A percentile compares a stretch with the other conserved stretches of the same genome.
Conservation (phyloP, 2,888 invertebrate genomes). For the Drosophila rellima region DNA sequence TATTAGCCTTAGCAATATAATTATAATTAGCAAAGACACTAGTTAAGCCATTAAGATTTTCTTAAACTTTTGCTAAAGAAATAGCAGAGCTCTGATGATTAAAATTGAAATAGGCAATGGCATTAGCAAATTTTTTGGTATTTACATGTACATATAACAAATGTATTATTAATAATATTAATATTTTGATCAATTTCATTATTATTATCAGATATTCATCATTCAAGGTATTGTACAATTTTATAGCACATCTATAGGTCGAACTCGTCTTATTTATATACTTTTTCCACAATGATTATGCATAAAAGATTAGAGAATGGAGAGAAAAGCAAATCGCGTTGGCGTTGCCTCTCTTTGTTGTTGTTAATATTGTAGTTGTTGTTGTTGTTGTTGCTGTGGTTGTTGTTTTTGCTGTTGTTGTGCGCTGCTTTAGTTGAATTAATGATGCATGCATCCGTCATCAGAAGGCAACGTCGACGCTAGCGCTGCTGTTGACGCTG, state of each 20-base stretch:
- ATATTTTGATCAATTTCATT: not conserved
- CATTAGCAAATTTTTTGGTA: too few species aligned
- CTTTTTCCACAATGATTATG: slow-evolving; percentile 47
- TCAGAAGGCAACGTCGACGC: slow-evolving; percentile 60
- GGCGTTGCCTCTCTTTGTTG: slow-evolving; percentile 40
- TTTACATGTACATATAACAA: too few species aligned
- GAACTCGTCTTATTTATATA: not conserved
- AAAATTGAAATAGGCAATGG: not conserved
- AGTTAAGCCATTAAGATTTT: not conserved
- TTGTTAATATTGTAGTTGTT: slow-evolving; percentile 17
- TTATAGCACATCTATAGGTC: slow-evolving; percentile 23
- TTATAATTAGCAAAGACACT: not conserved
- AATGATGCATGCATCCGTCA: slow-evolving; percentile 83
- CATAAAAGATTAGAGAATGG: slow-evolving; percentile 44
- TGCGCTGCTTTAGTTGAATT: slow-evolving; percentile 65
- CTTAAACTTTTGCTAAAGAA: not conserved
- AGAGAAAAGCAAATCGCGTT: slow-evolving; percentile 50
- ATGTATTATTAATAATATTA: too few species aligned
- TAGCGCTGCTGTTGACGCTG: not conserved
- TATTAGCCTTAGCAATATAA: not conserved
- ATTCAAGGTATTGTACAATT: not conserved
- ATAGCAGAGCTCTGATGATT: not conserved
- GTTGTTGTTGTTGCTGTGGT: slow-evolving; percentile 36
- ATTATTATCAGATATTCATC: not conserved
- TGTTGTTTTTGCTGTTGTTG: slow-evolving; percentile 29